Conservation (phyloP, 2,888 invertebrate species). For the Nowickia ferox region DNA sequence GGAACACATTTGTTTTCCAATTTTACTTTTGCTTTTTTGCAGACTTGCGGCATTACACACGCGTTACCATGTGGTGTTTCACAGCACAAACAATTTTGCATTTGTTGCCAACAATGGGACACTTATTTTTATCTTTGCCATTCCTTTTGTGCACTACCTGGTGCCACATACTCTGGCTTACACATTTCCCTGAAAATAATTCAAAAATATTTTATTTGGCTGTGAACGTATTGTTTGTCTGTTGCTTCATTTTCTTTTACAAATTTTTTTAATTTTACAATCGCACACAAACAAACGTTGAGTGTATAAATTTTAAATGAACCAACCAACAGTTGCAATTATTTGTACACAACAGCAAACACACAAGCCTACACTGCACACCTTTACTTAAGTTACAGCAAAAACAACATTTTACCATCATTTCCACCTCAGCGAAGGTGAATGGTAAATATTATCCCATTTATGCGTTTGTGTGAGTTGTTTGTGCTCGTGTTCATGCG, state of each 20-base stretch:
- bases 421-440: constrained; percentile 66
- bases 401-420: constrained; percentile 40
- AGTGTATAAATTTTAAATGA: constrained; percentile 58
- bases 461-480: neutral
- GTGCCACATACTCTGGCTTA: neutral
- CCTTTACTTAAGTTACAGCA: neutral
- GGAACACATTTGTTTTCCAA: constrained; percentile 11
- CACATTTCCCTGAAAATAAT: constrained; percentile 49
- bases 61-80: constrained; percentile 46
- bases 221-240: constrained; percentile 37
- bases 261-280: neutral
- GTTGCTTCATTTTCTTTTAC: neutral
- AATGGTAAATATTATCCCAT: constrained; percentile 69
- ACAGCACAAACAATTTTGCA: constrained; percentile 55
- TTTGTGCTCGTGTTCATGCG: too few relatives aligned
- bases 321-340: constrained; percentile 62
- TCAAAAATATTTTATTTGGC: constrained; percentile 59
- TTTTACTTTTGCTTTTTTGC: constrained; percentile 30
- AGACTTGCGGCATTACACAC: constrained; percentile 62
- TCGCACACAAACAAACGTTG: constrained; percentile 17
- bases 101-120: constrained; percentile 61
- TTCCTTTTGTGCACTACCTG: neutral
- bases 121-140: constrained; percentile 54
- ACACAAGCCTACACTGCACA: neutral
- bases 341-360: constrained; percentile 6